Conservation (phyloP, 2,888 invertebrate species). For the Diabrotica balteata region DNA sequence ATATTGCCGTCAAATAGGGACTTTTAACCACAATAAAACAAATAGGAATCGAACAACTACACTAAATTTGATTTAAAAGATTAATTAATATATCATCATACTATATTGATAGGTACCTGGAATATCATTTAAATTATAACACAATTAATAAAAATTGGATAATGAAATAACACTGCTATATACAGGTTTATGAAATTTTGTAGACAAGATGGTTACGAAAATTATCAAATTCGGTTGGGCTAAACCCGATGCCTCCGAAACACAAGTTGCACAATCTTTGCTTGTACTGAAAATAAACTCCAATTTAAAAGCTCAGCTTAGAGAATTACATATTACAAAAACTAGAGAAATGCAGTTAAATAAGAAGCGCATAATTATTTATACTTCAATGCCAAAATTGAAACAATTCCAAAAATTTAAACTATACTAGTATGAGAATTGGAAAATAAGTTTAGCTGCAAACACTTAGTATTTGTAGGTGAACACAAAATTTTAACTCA, state of each 20-base stretch:
- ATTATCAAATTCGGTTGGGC: conserved; percentile 90
- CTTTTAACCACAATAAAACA: too few species aligned
- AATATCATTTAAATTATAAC: too few species aligned
- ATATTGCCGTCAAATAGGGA: too few species aligned
- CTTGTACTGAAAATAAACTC: conserved; percentile 97
- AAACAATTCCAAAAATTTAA: conserved; percentile 97
- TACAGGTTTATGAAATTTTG: conserved; percentile 45
- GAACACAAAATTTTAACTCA: conserved; percentile 98
- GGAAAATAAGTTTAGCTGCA: conserved; percentile 99
- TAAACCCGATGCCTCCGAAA: conserved; percentile 92
- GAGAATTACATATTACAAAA: conserved; percentile 93
- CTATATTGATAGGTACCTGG: too few species aligned
- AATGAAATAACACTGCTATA: too few species aligned
- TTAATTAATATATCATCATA: too few species aligned
- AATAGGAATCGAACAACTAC: too few species aligned
- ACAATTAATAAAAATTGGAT: too few species aligned
- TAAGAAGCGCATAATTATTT: conserved; percentile 98
- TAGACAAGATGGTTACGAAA: conserved; percentile 78
- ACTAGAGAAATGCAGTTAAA: conserved; percentile 94
- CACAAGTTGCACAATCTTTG: conserved; percentile 91
- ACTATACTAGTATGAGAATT: conserved; percentile 94
- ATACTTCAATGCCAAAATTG: conserved; percentile 98
- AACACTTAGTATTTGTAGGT: conserved; percentile 97
- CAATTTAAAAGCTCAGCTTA: conserved; percentile 93
- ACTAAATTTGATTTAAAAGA: too few species aligned